Conservation (phyloP, 2,797 vertebrate species). For the Tauraco hartlaubi region DNA sequence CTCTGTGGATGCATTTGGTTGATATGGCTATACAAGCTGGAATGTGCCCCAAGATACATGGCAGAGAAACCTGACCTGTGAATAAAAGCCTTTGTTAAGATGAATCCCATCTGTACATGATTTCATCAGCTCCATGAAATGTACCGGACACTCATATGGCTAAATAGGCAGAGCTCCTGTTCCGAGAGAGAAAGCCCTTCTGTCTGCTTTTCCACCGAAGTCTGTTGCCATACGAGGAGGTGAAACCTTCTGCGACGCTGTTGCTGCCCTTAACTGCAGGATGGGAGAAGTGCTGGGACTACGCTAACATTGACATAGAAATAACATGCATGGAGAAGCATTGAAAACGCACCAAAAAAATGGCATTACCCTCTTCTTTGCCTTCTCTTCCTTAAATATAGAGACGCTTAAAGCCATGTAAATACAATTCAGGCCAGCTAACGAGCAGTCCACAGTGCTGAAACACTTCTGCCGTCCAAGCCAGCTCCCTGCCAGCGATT, state of each 20-base stretch:
- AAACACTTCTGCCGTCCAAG: constrained; percentile 44
- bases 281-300: not conserved
- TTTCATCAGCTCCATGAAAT: constrained; percentile 37
- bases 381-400: constrained; percentile 30
- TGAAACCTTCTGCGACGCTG: not conserved
- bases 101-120: constrained; percentile 49
- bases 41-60: not conserved
- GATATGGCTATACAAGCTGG: constrained; percentile 9
- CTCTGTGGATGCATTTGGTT: not conserved
- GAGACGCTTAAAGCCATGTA: constrained; percentile 31
- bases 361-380: not conserved
- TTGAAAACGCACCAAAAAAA: not conserved
- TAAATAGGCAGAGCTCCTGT: constrained; percentile 39
- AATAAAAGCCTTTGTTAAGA: constrained; percentile 54
- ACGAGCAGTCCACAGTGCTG: constrained; percentile 69
- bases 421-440: constrained; percentile 46
- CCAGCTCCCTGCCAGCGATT: constrained; percentile 45
- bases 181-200: constrained; percentile 39
- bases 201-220: constrained; percentile 27
- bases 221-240: not conserved
- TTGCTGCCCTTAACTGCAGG: not conserved
- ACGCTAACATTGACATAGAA: not conserved
- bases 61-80: constrained; percentile 17
- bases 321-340: not conserved
- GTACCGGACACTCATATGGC: constrained; percentile 35